Evolutionary conservation across 1,140 invertebrate species (phyloP), one percentile per base, ranked within the genome.

Genomic region (Matsumurasca onukii): DNA sequence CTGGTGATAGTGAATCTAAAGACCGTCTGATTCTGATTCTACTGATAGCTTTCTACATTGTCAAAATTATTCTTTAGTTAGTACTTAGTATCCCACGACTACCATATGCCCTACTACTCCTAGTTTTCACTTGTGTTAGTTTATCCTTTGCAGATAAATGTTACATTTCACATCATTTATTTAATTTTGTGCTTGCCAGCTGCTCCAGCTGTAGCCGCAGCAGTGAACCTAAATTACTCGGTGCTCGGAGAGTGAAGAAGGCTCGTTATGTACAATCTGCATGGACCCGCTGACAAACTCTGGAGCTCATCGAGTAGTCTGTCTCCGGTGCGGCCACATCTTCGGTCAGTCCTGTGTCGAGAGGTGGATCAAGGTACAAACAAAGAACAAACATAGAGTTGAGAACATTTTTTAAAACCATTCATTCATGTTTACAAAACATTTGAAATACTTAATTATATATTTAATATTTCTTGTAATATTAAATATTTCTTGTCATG

Each of bases 311-410:
- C 83, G 93, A 57, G 79, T 97, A 1, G 89, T 88, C 5, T 89
- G 89, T 13, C 80, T 98, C 13, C 89, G 88, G 73, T 98, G 95
- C 82, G 95, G 95, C 0, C 95, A 98, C 81, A 79, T 97, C 0
- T 98, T 96, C 81, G 95, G 95, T 0, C 79, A 88, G 5, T 85
- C 84, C 55, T 98, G 95, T 77, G 91, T 97, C 24, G 82, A 88
- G 34, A 84, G 87, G 55, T 97, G 94, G 95, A 76, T 98, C 0
- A 77, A 74, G 70, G 73, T 74, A 39, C 51, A 45, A n/a, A n/a
- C n/a, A n/a, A n/a, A n/a, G n/a, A n/a, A n/a, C n/a, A n/a, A n/a
- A n/a, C n/a, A n/a, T n/a, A n/a, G n/a, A n/a, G n/a, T n/a, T n/a
- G n/a, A n/a, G n/a, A n/a, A n/a, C n/a, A n/a, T n/a, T n/a, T n/a